These are phyloP conservation scores for Ornithoptera alexandrae DNA, from an alignment of 2,888 invertebrate genomes.

Conservation along the genomic window DNA sequence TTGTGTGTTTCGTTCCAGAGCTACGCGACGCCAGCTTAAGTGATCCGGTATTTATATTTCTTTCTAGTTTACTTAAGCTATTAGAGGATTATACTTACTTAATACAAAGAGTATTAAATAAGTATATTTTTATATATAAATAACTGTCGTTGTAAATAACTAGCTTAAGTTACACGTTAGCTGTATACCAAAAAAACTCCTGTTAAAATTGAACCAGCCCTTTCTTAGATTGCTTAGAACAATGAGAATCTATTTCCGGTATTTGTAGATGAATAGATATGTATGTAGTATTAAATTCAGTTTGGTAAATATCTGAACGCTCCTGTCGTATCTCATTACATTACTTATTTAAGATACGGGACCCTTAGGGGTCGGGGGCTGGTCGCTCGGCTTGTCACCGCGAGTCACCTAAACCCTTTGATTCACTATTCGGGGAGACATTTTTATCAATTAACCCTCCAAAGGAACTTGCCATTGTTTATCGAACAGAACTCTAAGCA, in stretches of 20 bases:
- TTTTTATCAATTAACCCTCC: conserved; percentile 48
- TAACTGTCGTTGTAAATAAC: too few species aligned
- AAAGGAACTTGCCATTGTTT: conserved; percentile 24
- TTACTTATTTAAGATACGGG: conserved; percentile 12
- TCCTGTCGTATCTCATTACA: conserved; percentile 12
- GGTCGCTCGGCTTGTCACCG: neutral
- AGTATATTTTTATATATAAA: too few species aligned
- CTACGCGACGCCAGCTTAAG: conserved; percentile 22
- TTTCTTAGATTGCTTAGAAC: too few species aligned
- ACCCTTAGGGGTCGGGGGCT: conserved; percentile 8
- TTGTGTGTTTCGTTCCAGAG: conserved; percentile 16
- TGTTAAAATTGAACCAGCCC: too few species aligned
- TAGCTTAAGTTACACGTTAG: too few species aligned
- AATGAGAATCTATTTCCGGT: too few species aligned
- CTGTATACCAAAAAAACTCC: too few species aligned
- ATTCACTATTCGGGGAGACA: conserved; percentile 41
- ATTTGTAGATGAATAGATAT: too few species aligned
- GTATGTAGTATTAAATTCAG: too few species aligned
- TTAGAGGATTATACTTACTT: too few species aligned
- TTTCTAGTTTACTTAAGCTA: too few species aligned
- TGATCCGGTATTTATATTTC: conserved; percentile 17
- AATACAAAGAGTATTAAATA: too few species aligned
- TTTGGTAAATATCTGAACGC: neutral
- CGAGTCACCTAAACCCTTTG: conserved; percentile 37
- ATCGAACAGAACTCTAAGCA: conserved; percentile 4